Percentiles rank a stretch among this genome's conserved stretches.
These are phyloP conservation scores for Leucoptera coffeella DNA, from an alignment of 2,888 invertebrate species.

Conservation along the genomic window DNA sequence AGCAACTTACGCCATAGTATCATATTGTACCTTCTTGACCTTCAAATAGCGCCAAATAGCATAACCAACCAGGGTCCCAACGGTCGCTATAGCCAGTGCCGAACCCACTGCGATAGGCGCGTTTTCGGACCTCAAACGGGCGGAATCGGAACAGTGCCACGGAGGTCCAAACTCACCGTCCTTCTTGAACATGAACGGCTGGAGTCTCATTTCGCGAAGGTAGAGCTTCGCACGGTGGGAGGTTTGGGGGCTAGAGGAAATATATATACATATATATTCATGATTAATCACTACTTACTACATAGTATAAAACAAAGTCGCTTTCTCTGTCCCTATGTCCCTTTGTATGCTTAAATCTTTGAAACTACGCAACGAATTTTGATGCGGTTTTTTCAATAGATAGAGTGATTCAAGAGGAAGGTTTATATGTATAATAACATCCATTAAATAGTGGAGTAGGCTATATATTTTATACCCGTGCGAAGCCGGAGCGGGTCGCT, in stretches of 20 bases:
- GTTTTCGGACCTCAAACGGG: constrained; percentile 64
- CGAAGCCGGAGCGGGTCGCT: too few species aligned
- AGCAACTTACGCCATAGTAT: constrained; percentile 71
- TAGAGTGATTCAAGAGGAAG: too few species aligned
- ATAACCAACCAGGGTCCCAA: constrained; percentile 77
- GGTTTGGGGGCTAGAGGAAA: constrained; percentile 16
- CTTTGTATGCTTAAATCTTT: too few species aligned
- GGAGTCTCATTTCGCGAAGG: constrained; percentile 66
- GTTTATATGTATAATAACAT: too few species aligned
- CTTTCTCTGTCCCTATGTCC: too few species aligned
- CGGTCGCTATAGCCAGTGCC: constrained; percentile 72
- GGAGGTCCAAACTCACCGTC: constrained; percentile 62
- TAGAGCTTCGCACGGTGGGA: constrained; percentile 58
- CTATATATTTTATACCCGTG: too few species aligned
- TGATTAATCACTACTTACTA: too few species aligned
- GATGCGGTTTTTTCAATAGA: too few species aligned
- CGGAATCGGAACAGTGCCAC: constrained; percentile 56
- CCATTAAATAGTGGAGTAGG: too few species aligned
- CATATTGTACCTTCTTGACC: constrained; percentile 86
- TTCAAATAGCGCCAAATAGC: constrained; percentile 81
- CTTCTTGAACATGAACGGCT: constrained; percentile 84
- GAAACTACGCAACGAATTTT: too few species aligned
- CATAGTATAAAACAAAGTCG: too few species aligned
- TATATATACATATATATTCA: neutral
- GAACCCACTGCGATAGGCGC: constrained; percentile 81